These are phyloP conservation scores for Hipposideros larvatus DNA, from an alignment of 2,797 vertebrate species.

Conservation along the genomic window DNA sequence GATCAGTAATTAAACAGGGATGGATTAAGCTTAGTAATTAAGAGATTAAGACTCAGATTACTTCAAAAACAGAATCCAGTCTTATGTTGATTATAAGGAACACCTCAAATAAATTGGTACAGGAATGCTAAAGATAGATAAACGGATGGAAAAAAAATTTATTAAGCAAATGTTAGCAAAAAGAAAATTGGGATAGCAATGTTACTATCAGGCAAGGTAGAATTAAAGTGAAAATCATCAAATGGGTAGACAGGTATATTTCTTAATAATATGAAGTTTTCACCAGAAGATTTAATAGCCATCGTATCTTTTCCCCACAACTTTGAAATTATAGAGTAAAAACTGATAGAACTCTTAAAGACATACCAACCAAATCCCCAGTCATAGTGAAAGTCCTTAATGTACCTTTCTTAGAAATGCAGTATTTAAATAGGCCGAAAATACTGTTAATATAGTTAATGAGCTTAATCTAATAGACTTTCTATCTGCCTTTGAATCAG, in stretches of 20 bases:
- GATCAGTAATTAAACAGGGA: slow-evolving; percentile 41
- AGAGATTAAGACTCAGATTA: slow-evolving; percentile 26
- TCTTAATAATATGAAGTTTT: slow-evolving; percentile 26
- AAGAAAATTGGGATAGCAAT: slow-evolving; percentile 25
- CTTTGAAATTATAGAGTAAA: slow-evolving; percentile 42
- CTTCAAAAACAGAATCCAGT: neutral
- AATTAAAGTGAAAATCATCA: slow-evolving; percentile 29
- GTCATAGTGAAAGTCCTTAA: slow-evolving; percentile 18
- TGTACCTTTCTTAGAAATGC: neutral
- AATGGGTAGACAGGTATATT: slow-evolving; percentile 20
- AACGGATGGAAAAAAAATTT: slow-evolving; percentile 33
- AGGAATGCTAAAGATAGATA: slow-evolving; percentile 15
- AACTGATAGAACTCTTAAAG: slow-evolving; percentile 2
- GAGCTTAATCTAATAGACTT: neutral
- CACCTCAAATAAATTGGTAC: slow-evolving; percentile 20
- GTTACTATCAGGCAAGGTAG: neutral
- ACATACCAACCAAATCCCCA: neutral
- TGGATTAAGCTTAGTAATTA: slow-evolving; percentile 52
- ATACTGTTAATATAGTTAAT: neutral
- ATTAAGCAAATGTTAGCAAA: slow-evolving; percentile 49
- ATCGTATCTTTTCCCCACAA: neutral
- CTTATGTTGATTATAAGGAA: slow-evolving; percentile 38
- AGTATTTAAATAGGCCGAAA: neutral
- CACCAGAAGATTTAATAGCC: slow-evolving; percentile 21
- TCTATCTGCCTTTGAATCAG: slow-evolving; percentile 27